Evolutionary conservation across 2,797 vertebrate genomes (phyloP), one percentile per base, ranked within the genome.

Genomic region (Platyrinchus mystaceus): DNA sequence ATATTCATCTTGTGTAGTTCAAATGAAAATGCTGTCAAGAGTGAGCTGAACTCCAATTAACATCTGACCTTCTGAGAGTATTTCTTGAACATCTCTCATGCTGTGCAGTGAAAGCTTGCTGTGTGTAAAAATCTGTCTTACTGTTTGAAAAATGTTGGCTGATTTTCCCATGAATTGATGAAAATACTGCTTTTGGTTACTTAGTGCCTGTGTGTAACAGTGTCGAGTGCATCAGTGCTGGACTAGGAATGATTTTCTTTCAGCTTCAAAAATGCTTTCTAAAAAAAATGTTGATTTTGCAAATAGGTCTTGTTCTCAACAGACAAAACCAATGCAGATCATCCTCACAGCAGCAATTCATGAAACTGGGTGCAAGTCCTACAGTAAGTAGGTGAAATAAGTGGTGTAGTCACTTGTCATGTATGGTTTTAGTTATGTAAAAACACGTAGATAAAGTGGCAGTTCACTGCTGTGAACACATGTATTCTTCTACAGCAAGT

Each of bases 121-220:
- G 9, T 14, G 4, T 41, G 9, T 43, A 53, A 63, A 60, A 32
- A 26, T 8, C 32, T 41, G 8, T 39, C 30, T 32, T 21, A 30
- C 36, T 66, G 5, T 44, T 79, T 55, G 36, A 37, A 83, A 77
- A 82, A 27, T 17, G 26, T 37, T 55, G 47, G 7, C 28, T 7
- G 5, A 18, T 84, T 79, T 81, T 69, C 32, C 47, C 12, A 56
- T 24, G n/a, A 47, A 47, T 59, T 41, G 39, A 36, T 56, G 58
- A 36, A 85, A 68, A 56, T 21, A 8, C 24, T 80, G 30, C 24
- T 32, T 60, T 87, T 69, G 56, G 8, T 71, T 64, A 11, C 37
- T 56, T 36, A 8, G 7, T 1, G 0, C 0, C 3, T 34, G 10
- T 11, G 7, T 1, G 0, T 32, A 27, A 60, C 34, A 9, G 41